Evolutionary conservation across 2,113 vertebrate species (phyloP).

Genomic region (Salvelinus namaycush): DNA sequence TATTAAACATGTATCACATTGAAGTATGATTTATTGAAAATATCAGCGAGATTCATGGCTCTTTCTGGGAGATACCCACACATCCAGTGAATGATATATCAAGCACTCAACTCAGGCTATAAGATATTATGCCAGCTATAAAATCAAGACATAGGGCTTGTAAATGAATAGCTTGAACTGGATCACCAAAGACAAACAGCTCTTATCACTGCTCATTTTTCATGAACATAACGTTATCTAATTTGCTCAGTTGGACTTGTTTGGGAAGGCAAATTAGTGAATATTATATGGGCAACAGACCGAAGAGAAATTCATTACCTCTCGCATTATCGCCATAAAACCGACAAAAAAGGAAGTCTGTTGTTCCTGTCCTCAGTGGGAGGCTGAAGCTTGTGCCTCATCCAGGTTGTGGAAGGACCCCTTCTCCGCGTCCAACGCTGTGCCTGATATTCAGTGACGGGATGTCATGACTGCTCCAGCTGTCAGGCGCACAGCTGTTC

Average conservation of each 20-base stretch:
- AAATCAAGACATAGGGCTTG: constrained; percentile 9
- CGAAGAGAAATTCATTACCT: constrained; percentile 72
- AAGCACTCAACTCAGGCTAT: constrained; percentile 18
- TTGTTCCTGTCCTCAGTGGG: constrained; percentile 29
- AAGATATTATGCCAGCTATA: constrained; percentile 7
- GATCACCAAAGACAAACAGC: constrained; percentile 51
- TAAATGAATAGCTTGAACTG: neutral
- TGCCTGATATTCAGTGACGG: constrained; percentile 77
- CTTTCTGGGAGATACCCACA: no score
- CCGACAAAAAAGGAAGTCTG: constrained; percentile 40
- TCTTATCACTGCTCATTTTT: constrained; percentile 50
- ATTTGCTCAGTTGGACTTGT: constrained; percentile 9
- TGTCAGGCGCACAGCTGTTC: constrained; percentile 92
- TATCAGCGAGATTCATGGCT: no score
- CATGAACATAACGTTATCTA: constrained; percentile 66
- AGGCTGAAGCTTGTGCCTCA: constrained; percentile 53
- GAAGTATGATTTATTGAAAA: no score
- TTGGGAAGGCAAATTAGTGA: constrained; percentile 63
- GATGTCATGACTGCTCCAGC: constrained; percentile 82
- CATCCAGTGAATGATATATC: no score
- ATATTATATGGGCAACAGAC: constrained; percentile 66
- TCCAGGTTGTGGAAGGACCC: constrained; percentile 70
- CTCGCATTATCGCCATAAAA: constrained; percentile 64
- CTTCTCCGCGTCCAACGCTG: constrained; percentile 66
- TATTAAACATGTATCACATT: neutral